Evolutionary conservation across 2,797 vertebrate species (phyloP), one percentile per base, ranked within the genome.

Genomic region (Scolopax rusticola): DNA sequence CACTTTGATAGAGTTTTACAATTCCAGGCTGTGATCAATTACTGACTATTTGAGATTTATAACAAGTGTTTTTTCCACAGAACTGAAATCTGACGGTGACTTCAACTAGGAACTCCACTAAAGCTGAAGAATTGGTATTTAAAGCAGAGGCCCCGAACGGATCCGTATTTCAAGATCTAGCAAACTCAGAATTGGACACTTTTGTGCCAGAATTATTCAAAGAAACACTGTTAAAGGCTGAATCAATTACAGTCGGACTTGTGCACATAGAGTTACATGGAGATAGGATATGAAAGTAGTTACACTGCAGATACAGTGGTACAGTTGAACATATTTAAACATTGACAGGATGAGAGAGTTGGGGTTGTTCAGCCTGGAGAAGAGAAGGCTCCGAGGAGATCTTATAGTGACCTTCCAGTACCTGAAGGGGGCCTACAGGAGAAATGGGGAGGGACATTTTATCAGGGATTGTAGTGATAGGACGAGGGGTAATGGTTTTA

Each of bases 1-100:
- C 69, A 23, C 84, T 86, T 60, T 89, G 79, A 93, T n/a, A 95
- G 79, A 81, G 25, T 90, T 91, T 89, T 82, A 69, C 43, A 96
- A 21, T 95, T 90, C 78, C 64, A 81, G 86, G 30, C 91, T 95
- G 74, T 4, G 74, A 95, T 93, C 89, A 93, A n/a, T 94, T 81
- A 57, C 79, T 25, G n/a, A 59, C 41, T 92, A 87, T 89, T 89
- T 93, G 93, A 94, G 64, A 78, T 93, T 97, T 90, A 88, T 56
- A 93, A 80, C 64, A 93, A 80, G 32, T 73, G 59, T 13, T 84
- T 74, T 77, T 90, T 91, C 73, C 78, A 77, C 51, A 41, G 65
- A 85, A 59, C 3, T 21, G 68, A 93, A 84, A 74, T 87, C 79
- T 82, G 61, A 64, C 20, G 47, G 47, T 70, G 51, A 89, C 80